These are phyloP conservation scores for Plutomurus gul DNA, from an alignment of 1,140 invertebrate genomes.

Conservation along the genomic window DNA sequence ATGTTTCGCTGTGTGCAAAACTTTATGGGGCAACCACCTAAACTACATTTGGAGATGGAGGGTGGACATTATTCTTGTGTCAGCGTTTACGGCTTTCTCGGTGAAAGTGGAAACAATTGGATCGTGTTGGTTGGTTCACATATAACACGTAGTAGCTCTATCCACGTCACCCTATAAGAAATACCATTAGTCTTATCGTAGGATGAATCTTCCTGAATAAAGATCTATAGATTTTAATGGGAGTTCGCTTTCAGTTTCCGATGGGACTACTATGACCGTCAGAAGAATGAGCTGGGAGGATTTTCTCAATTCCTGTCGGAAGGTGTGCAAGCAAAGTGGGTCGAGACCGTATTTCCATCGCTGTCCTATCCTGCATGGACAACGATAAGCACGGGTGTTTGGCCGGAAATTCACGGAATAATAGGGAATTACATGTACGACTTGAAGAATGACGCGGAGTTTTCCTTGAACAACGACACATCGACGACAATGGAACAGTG, in stretches of 20 bases:
- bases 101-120: no score
- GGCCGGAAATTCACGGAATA: conserved; percentile 53
- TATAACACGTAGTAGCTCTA: neutral
- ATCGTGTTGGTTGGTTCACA: no score
- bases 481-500: conserved; percentile 54
- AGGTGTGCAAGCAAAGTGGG: conserved; percentile 56
- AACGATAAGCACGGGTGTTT: conserved; percentile 55
- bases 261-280: conserved; percentile 57
- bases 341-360: conserved; percentile 56
- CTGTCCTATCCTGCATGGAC: conserved; percentile 57
- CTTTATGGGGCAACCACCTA: no score
- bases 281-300: conserved; percentile 52
- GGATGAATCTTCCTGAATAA: neutral
- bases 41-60: no score
- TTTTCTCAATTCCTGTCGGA: conserved; percentile 55
- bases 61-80: no score
- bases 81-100: no score
- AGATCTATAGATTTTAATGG: neutral
- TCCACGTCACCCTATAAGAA: neutral
- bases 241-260: conserved; percentile 51
- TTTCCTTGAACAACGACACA: conserved; percentile 52
- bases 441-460: conserved; percentile 53
- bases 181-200: neutral
- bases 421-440: conserved; percentile 60
- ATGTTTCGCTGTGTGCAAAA: no score